Conservation (phyloP, 2,113 vertebrate species). For the Charina bottae region DNA sequence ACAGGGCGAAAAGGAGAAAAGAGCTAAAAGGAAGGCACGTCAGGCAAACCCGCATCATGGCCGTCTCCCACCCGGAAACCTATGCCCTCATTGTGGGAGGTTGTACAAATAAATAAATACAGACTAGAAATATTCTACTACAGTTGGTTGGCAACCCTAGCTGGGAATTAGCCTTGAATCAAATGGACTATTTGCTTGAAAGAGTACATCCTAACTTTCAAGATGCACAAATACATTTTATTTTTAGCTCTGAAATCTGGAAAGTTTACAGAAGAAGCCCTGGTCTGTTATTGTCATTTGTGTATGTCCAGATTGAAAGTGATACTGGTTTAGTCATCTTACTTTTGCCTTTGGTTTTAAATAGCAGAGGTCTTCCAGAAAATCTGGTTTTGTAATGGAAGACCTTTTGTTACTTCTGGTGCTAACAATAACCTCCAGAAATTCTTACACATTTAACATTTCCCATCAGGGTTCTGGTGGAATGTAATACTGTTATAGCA, state of each 20-base stretch:
- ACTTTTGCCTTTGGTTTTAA: not conserved
- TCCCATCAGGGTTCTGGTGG: constrained; percentile 20
- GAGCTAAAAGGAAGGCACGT: too few relatives aligned
- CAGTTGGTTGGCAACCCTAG: not conserved
- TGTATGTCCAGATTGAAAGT: not conserved
- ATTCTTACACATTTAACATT: constrained; percentile 6
- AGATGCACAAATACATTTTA: not conserved
- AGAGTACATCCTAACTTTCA: not conserved
- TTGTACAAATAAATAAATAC: not conserved
- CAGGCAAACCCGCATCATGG: too few relatives aligned
- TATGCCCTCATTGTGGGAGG: too few relatives aligned
- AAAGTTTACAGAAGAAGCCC: not conserved
- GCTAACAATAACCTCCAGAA: constrained; percentile 24
- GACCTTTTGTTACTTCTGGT: not conserved
- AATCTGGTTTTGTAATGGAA: constrained; percentile 17
- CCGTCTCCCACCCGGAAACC: too few relatives aligned
- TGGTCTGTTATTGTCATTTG: not conserved
- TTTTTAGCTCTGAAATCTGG: not conserved
- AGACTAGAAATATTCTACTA: not conserved
- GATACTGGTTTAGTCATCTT: not conserved
- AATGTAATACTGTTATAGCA: constrained; percentile 36
- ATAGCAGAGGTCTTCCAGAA: not conserved
- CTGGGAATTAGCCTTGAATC: not conserved
- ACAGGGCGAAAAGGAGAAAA: too few relatives aligned
- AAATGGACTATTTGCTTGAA: not conserved